Evolutionary conservation across 2,113 vertebrate species (phyloP).

Genomic region (Actenoides lindsayi): DNA sequence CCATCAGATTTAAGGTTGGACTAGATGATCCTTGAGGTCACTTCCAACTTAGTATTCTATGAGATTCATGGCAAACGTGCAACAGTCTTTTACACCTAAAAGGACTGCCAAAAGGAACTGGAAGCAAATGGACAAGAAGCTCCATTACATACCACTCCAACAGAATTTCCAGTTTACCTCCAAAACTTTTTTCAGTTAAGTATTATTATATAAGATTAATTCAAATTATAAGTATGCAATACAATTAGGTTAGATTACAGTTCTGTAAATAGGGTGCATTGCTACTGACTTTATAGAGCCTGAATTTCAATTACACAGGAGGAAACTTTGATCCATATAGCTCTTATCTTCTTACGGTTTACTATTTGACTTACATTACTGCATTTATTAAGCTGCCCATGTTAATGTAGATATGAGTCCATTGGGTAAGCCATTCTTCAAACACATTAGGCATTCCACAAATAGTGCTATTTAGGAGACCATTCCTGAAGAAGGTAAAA

Average conservation of each 20-base stretch:
- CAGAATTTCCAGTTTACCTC: not conserved
- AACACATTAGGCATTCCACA: not conserved
- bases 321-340: not conserved
- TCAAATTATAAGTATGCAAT: not conserved
- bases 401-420: not conserved
- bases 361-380: not conserved
- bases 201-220: not conserved
- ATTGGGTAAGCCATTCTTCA: not conserved
- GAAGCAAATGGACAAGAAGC: not conserved
- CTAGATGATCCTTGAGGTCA: too few species aligned
- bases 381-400: not conserved
- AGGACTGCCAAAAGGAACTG: not conserved
- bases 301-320: conserved; percentile 21
- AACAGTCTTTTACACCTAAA: not conserved
- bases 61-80: not conserved
- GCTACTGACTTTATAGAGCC: not conserved
- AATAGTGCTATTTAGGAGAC: not conserved
- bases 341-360: not conserved
- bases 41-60: too few species aligned
- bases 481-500: not conserved
- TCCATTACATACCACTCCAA: not conserved
- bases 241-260: not conserved
- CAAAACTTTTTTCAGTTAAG: not conserved
- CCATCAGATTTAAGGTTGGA: not conserved
- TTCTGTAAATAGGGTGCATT: not conserved